Evolutionary conservation across 1,140 invertebrate species (phyloP).

Genomic region (Drosophila ogumai): DNA sequence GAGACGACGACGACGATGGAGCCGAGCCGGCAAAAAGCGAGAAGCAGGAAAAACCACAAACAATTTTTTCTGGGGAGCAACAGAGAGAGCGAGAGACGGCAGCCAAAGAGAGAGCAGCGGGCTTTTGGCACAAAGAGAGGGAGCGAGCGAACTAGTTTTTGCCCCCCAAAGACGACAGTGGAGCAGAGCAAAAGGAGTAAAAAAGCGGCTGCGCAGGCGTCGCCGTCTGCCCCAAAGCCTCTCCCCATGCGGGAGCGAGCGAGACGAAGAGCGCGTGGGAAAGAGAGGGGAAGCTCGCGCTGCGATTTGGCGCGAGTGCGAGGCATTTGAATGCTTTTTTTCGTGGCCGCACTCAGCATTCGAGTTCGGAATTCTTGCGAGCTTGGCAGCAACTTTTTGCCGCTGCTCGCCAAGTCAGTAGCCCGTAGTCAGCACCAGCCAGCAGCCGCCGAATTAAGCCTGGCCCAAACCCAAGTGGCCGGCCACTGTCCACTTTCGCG

Average conservation of each 20-base stretch:
- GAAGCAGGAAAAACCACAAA: constrained; percentile 73
- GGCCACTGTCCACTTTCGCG: constrained; percentile 64
- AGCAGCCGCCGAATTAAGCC: constrained; percentile 60
- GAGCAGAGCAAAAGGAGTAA: constrained; percentile 65
- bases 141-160: constrained; percentile 40
- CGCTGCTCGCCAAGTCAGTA: constrained; percentile 39
- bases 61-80: constrained; percentile 64
- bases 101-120: not conserved
- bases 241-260: constrained; percentile 49
- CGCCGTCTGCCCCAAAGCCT: constrained; percentile 45
- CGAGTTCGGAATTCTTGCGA: constrained; percentile 85
- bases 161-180: constrained; percentile 8
- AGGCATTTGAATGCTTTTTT: constrained; percentile 84
- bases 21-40: constrained; percentile 35
- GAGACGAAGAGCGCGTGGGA: constrained; percentile 39
- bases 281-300: constrained; percentile 38
- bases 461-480: constrained; percentile 36
- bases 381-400: constrained; percentile 83
- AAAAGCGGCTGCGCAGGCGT: constrained; percentile 74
- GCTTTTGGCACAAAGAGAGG: constrained; percentile 9
- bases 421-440: constrained; percentile 23
- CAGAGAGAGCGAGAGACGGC: constrained; percentile 17
- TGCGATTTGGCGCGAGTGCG: constrained; percentile 76
- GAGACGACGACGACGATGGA: constrained; percentile 33
- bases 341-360: constrained; percentile 79